Conservation (phyloP, 2,888 invertebrate genomes). For the Pristionchus fissidentatus region DNA sequence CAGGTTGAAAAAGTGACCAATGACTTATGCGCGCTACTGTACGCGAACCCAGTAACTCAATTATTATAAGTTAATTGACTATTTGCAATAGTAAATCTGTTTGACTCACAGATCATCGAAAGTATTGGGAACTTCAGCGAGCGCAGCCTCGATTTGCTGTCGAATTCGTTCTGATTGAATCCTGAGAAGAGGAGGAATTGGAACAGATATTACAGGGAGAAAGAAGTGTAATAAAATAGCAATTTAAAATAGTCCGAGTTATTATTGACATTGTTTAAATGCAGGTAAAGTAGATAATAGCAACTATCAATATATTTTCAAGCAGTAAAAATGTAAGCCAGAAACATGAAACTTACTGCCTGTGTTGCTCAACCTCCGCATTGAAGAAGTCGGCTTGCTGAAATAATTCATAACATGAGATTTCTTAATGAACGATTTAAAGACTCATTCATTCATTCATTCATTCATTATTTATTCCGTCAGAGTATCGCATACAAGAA, state of each 20-base stretch:
- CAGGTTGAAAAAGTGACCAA: too few relatives aligned
- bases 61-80: too few relatives aligned
- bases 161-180: constrained; percentile 46
- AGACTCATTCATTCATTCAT: too few relatives aligned
- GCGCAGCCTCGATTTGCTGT: constrained; percentile 39
- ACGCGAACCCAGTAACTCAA: too few relatives aligned
- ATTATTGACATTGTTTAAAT: not conserved
- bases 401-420: not conserved
- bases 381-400: constrained; percentile 54
- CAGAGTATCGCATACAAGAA: too few relatives aligned
- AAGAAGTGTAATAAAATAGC: not conserved
- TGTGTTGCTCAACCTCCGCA: constrained; percentile 54
- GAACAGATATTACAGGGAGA: not conserved
- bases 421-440: too few relatives aligned
- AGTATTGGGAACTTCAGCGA: constrained; percentile 15
- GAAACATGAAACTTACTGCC: constrained; percentile 50
- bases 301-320: not conserved
- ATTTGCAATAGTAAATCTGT: not conserved
- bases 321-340: too few relatives aligned
- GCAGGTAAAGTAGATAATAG: not conserved
- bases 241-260: not conserved
- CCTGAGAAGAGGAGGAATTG: constrained; percentile 43
- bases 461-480: too few relatives aligned
- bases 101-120: constrained; percentile 51
- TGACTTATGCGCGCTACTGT: too few relatives aligned